Evolutionary conservation across 2,797 vertebrate species (phyloP).

Genomic region (Enteromius radiatus): DNA sequence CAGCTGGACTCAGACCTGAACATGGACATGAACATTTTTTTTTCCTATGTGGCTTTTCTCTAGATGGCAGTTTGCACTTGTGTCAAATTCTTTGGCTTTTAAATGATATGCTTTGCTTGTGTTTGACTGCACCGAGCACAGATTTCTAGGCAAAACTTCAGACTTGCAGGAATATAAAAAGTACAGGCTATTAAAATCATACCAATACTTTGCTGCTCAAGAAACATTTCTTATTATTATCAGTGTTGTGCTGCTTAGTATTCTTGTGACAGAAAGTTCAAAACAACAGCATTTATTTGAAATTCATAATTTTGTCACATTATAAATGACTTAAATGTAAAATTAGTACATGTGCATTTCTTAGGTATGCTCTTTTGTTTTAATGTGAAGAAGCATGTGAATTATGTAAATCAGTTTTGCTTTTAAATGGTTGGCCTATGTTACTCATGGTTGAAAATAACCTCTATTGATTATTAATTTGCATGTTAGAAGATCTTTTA

Average conservation of each 20-base stretch:
- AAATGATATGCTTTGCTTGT: neutral
- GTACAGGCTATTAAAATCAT: neutral
- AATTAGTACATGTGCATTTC: neutral
- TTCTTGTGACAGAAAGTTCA: neutral
- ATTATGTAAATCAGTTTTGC: neutral
- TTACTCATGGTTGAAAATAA: conserved; percentile 39
- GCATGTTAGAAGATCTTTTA: neutral
- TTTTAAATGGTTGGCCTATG: neutral
- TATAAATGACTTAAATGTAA: neutral
- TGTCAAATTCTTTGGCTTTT: neutral
- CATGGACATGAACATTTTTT: neutral
- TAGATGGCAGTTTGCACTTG: conserved; percentile 5
- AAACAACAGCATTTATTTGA: neutral
- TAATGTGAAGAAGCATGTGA: neutral
- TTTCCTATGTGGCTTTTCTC: neutral
- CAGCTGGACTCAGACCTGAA: neutral
- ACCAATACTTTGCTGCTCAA: neutral
- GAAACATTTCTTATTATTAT: neutral
- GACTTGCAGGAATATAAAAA: neutral
- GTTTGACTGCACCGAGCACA: neutral
- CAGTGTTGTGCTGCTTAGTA: neutral
- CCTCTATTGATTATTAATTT: conserved; percentile 40
- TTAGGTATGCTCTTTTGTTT: neutral
- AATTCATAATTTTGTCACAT: neutral
- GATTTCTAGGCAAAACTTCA: neutral